Base-by-base conservation (phyloP, 2,888 invertebrate species). In the Lithodes maja region DNA sequence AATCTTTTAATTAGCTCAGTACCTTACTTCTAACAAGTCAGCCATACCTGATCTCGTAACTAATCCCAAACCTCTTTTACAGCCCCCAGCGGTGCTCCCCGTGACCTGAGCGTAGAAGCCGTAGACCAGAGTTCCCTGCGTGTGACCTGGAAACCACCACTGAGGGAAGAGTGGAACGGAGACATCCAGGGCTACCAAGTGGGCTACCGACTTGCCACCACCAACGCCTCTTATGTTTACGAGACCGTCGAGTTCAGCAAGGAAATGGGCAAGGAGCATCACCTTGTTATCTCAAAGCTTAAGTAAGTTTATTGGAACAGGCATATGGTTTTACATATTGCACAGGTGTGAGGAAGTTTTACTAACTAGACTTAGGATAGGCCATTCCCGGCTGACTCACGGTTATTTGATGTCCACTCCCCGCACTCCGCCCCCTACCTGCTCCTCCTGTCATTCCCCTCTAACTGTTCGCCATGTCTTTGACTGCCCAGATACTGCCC, bases 221-320 rank as follows among this genome's bases (percentile, higher is more conserved):
- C 93, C 54, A 97, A 97, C 93, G 97, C 97, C 92, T 97, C 97
- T 0, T 98, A 96, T 94, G 96, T 98, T 87, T 98, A 97, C 93
- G 98, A 98, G 94, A 98, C 98, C 83, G 97, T 98, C 3, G 98
- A 98, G 93, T 97, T 97, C 93, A 97, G 97, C 85, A 96, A 97
- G 93, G 98, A 98, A 95, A 97, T 97, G 93, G 97, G 97, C 93
- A 97, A 97, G 93, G 98, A 98, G 94, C 97, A 97, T 93, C 97
- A 96, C 93, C 94, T 98, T 92, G 97, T 97, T 93, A 96, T 97
- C 93, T 95, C 95, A 91, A 97, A 97, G 93, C 94, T 97, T 75
- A 97, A 97, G 95, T 96, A 94, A 93, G 94, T 93, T 80, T 69
- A 85, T 7, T 17, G 17, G 5, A 61, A 33, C 33, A 33, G 33